A percentile compares a stretch with the other conserved stretches of the same genome.
Evolutionary conservation across 2,888 invertebrate genomes (phyloP).

Genomic region (Suillia variegata): DNA sequence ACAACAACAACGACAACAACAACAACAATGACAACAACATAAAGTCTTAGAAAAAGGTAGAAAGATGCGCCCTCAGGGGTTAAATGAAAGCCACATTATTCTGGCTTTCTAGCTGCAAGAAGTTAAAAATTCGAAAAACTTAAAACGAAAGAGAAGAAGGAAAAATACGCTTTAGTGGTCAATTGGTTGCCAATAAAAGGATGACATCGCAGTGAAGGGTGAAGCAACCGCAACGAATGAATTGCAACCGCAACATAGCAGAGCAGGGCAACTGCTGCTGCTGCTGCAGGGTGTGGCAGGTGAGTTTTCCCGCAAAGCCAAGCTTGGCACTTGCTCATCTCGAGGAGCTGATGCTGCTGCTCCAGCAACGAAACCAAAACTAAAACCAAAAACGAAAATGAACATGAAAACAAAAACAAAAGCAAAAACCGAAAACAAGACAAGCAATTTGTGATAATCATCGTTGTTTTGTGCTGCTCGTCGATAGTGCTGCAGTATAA

Average conservation of each 20-base stretch:
- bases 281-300: not conserved
- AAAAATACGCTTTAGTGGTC: not conserved
- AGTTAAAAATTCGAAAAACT: not conserved
- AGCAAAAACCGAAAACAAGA: not conserved
- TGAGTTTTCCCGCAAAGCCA: not conserved
- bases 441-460: constrained; percentile 10
- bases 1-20: not conserved
- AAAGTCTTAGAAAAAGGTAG: too few species aligned
- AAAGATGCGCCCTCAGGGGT: too few species aligned
- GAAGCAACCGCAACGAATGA: not conserved
- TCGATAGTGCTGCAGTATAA: too few species aligned
- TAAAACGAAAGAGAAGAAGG: not conserved
- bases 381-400: too few species aligned
- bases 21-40: not conserved
- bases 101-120: too few species aligned
- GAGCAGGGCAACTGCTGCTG: too few species aligned
- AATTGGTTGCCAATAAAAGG: too few species aligned
- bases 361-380: too few species aligned
- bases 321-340: not conserved
- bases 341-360: too few species aligned
- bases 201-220: not conserved
- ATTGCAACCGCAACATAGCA: too few species aligned
- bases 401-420: too few species aligned
- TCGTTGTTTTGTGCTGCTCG: not conserved
- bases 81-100: too few species aligned